phyloP scores from a whole-genome alignment of 2,888 invertebrate species.

The Euproctis similis region DNA sequence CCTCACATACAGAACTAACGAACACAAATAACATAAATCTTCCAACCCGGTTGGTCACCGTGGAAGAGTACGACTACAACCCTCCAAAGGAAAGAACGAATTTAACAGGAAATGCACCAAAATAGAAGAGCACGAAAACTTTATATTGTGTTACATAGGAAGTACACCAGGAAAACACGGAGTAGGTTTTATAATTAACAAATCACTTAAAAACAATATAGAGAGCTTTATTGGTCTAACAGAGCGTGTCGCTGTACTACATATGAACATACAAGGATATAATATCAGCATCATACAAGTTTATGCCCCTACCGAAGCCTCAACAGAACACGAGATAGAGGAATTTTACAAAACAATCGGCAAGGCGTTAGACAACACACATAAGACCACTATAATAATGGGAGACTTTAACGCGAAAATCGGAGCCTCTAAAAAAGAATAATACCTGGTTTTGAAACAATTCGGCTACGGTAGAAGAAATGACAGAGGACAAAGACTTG shows the following conservation, averaged over 20 bases:
- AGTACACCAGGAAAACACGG: background rate
- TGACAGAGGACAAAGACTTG: too few relatives aligned
- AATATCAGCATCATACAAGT: constrained; percentile 1
- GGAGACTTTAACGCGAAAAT: constrained; percentile 1
- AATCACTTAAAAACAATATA: background rate
- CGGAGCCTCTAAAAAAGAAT: background rate
- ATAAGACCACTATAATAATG: background rate
- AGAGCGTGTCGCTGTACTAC: background rate
- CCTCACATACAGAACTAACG: constrained; percentile 2
- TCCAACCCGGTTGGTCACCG: constrained; percentile 19
- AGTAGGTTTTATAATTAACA: background rate
- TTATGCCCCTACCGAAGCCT: constrained; percentile 1
- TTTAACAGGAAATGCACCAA: too few relatives aligned
- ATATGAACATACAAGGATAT: background rate
- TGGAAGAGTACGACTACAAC: constrained; percentile 18
- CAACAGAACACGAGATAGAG: background rate
- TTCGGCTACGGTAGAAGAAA: background rate
- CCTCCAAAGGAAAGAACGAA: constrained; percentile 7
- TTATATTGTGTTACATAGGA: background rate
- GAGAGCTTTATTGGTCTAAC: background rate
- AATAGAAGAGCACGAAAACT: too few relatives aligned
- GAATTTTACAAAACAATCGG: background rate
- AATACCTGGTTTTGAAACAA: background rate
- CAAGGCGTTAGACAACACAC: background rate
- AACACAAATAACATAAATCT: background rate